Conservation (phyloP, 2,797 vertebrate genomes). For the Rhyacichthys aspro region DNA sequence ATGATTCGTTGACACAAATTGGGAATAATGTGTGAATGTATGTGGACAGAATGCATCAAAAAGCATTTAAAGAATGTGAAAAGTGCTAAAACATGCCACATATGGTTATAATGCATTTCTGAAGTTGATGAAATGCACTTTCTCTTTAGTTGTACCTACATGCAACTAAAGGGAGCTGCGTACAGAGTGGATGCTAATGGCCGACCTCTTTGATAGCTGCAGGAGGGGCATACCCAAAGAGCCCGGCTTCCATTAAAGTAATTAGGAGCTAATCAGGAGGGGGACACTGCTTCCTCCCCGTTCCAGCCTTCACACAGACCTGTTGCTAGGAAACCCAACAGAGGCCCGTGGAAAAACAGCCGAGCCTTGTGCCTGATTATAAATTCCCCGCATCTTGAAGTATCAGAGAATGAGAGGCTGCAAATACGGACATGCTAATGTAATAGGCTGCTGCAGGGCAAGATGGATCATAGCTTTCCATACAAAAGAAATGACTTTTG, state of each 20-base stretch:
- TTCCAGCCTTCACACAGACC: slow-evolving; percentile 50
- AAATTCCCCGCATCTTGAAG: slow-evolving; percentile 35
- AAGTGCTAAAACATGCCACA: too few relatives aligned
- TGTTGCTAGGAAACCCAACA: slow-evolving; percentile 76
- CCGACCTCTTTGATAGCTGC: slow-evolving; percentile 28
- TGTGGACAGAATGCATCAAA: too few relatives aligned
- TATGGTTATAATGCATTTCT: too few relatives aligned
- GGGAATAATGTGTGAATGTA: too few relatives aligned
- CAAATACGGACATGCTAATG: slow-evolving; percentile 29
- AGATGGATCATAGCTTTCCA: slow-evolving; percentile 15
- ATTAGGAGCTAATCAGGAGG: slow-evolving; percentile 64
- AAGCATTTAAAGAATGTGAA: too few relatives aligned
- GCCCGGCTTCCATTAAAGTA: slow-evolving; percentile 59
- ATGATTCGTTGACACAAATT: too few relatives aligned
- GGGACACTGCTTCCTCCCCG: slow-evolving; percentile 32
- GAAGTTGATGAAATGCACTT: slow-evolving; percentile 1
- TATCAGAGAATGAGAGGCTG: slow-evolving; percentile 19
- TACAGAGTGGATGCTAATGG: slow-evolving; percentile 31
- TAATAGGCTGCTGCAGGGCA: slow-evolving; percentile 2
- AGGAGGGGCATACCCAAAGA: slow-evolving; percentile 29
- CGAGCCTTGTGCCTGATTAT: slow-evolving; percentile 36
- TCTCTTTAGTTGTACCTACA: not conserved
- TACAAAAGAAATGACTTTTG: slow-evolving; percentile 4
- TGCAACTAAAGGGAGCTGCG: slow-evolving; percentile 17
- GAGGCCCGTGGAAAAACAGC: slow-evolving; percentile 50